Evolutionary conservation across 2,113 vertebrate genomes (phyloP).

Genomic region (Apaloderma vittatum): DNA sequence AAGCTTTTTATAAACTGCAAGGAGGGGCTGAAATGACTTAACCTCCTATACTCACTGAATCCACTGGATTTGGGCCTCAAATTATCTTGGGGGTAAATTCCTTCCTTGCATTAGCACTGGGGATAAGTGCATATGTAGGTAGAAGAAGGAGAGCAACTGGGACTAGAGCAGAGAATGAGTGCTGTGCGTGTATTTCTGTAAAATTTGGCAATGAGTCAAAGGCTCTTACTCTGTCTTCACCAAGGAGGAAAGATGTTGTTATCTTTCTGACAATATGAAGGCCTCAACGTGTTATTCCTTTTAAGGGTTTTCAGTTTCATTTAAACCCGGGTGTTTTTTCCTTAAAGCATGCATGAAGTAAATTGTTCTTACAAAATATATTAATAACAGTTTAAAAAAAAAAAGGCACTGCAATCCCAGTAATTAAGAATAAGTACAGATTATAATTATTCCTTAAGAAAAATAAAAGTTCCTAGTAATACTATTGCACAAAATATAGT

Average conservation of each 20-base stretch:
- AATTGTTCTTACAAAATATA: not conserved
- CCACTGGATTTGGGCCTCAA: not conserved
- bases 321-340: not conserved
- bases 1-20: not conserved
- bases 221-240: not conserved
- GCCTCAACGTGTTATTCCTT: not conserved
- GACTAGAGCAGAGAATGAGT: not conserved
- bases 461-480: not conserved
- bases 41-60: not conserved
- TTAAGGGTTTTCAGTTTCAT: not conserved
- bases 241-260: not conserved
- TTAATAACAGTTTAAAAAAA: not conserved
- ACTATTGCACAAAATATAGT: not conserved
- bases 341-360: not conserved
- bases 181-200: not conserved
- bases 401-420: not conserved
- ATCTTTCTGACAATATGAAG: not conserved
- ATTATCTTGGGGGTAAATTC: not conserved
- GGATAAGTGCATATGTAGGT: not conserved
- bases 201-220: not conserved
- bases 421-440: not conserved
- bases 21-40: not conserved
- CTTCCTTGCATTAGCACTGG: accelerated
- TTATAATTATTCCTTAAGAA: not conserved
- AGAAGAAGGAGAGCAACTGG: not conserved